These are phyloP conservation scores for Vulpes lagopus DNA, from an alignment of 2,113 vertebrate genomes.

Conservation along the genomic window DNA sequence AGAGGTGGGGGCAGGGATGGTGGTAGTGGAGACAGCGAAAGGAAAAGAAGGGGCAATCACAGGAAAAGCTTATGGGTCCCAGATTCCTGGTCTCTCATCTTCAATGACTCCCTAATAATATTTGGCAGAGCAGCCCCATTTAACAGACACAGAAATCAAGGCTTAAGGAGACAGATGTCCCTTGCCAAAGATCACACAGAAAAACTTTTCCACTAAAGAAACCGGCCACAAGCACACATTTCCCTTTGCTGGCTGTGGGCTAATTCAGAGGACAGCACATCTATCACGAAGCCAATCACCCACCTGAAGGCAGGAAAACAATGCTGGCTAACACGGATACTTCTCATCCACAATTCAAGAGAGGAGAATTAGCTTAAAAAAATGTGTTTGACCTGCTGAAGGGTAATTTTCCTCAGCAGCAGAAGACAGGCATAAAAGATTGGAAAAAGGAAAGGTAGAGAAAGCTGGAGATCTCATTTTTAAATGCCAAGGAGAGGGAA, in stretches of 20 bases:
- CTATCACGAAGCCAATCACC: not conserved
- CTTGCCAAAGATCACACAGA: not conserved
- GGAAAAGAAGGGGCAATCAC: not conserved
- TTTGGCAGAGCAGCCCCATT: not conserved
- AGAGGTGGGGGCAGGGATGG: too few relatives aligned
- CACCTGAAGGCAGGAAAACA: not conserved
- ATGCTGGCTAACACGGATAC: not conserved
- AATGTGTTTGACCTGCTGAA: not conserved
- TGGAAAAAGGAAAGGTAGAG: not conserved
- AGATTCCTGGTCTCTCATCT: not conserved
- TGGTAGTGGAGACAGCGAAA: not conserved
- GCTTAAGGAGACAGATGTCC: not conserved
- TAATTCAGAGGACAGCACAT: not conserved
- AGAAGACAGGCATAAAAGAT: not conserved
- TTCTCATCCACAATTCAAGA: not conserved
- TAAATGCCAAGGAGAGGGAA: not conserved
- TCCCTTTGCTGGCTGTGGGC: not conserved
- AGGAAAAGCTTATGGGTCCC: not conserved
- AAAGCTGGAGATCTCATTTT: not conserved
- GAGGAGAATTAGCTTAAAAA: conserved; percentile 24
- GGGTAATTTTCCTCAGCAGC: not conserved
- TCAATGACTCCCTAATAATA: not conserved
- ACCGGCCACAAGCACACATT: not conserved
- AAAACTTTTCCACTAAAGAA: not conserved
- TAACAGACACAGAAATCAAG: not conserved